These are phyloP conservation scores for Arctocebus calabarensis DNA, from an alignment of 2,797 vertebrate species.

Conservation along the genomic window DNA sequence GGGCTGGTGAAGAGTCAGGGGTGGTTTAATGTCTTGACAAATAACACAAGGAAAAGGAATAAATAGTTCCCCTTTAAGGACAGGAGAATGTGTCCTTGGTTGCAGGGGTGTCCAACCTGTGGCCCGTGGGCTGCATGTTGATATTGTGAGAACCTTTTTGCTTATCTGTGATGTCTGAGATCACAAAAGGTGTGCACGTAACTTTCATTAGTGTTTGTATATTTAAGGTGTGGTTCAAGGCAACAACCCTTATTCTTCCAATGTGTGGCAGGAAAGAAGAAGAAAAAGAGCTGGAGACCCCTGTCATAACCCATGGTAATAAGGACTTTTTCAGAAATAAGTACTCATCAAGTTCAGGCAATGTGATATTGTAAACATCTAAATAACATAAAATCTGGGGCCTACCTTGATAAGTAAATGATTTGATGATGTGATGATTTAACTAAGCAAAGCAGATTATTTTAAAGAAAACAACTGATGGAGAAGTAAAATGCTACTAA, in stretches of 20 bases:
- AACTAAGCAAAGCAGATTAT: neutral
- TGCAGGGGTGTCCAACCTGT: too few relatives aligned
- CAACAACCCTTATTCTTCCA: too few relatives aligned
- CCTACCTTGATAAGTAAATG: neutral
- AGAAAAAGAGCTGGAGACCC: too few relatives aligned
- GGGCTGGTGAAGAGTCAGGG: neutral
- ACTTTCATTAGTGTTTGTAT: too few relatives aligned
- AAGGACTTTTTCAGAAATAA: neutral
- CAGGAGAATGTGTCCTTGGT: neutral
- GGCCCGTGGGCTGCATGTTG: too few relatives aligned
- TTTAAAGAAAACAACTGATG: neutral
- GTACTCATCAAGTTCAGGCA: neutral
- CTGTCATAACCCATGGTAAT: neutral
- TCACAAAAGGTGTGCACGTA: too few relatives aligned
- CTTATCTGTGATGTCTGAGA: too few relatives aligned
- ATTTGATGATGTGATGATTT: neutral
- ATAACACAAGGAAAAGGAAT: slow-evolving; percentile 9
- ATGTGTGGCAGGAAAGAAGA: too few relatives aligned
- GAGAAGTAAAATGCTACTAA: neutral
- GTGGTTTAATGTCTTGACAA: neutral
- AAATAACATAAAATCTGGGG: neutral
- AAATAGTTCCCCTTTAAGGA: neutral
- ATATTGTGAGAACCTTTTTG: too few relatives aligned
- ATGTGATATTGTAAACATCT: neutral
- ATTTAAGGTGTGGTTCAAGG: too few relatives aligned